A percentile compares a stretch with the other conserved stretches of the same genome.
Evolutionary conservation across 1,140 invertebrate genomes (phyloP).

Genomic region (Diorhabda carinulata): DNA sequence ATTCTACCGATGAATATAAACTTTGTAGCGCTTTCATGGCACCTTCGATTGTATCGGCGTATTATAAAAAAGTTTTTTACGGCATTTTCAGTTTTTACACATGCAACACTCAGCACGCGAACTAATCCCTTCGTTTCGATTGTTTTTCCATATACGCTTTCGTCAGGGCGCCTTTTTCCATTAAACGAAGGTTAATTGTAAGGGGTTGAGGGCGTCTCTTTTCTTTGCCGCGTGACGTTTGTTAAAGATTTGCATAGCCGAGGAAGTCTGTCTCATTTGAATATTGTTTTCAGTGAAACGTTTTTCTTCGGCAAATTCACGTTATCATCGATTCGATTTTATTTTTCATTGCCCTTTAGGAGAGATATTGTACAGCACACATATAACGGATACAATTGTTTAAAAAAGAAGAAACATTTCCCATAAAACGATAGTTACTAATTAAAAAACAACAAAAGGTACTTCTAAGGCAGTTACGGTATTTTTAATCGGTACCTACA

Average conservation of each 20-base stretch:
- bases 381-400: too few relatives aligned
- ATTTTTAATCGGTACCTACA: too few relatives aligned
- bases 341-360: too few relatives aligned
- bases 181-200: not conserved
- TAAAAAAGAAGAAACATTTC: too few relatives aligned
- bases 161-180: conserved; percentile 9
- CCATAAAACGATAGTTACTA: too few relatives aligned
- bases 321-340: not conserved
- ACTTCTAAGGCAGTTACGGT: too few relatives aligned
- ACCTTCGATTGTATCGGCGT: conserved; percentile 28
- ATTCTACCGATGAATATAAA: conserved; percentile 19
- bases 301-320: conserved; percentile 4
- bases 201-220: conserved; percentile 1
- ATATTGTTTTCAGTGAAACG: conserved; percentile 13
- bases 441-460: too few relatives aligned
- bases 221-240: conserved; percentile 15
- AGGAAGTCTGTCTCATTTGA: conserved; percentile 13
- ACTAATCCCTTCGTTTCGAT: conserved; percentile 21
- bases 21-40: conserved; percentile 27
- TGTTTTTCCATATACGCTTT: conserved; percentile 12
- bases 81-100: conserved; percentile 32
- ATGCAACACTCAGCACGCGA: conserved; percentile 33
- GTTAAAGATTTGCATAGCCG: conserved; percentile 6
- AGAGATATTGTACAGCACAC: too few relatives aligned
- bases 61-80: conserved; percentile 36